Percentiles rank a stretch among this genome's conserved stretches.
phyloP scores from a whole-genome alignment of 2,797 vertebrate genomes.

The Mus minutoides region DNA sequence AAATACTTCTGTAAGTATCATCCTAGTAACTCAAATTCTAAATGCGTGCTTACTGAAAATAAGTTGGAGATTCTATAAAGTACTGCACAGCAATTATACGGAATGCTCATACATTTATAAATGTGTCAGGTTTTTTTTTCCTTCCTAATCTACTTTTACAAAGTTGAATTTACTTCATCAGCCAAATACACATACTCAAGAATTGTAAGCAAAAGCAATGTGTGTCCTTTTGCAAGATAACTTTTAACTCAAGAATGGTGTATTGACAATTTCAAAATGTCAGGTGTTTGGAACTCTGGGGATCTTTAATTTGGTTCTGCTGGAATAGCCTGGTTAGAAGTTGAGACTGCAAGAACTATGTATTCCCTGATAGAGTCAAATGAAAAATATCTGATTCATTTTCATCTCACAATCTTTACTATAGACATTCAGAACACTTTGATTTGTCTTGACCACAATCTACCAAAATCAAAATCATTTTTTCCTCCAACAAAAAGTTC shows the following conservation, averaged over 20 bases:
- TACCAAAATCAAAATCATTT: constrained; percentile 72
- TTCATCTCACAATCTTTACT: constrained; percentile 68
- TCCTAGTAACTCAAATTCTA: background rate
- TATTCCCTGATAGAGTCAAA: constrained; percentile 67
- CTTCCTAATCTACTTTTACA: background rate
- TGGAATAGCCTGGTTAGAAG: constrained; percentile 63
- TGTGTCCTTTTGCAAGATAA: constrained; percentile 53
- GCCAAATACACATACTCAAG: constrained; percentile 26
- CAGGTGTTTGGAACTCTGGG: constrained; percentile 34
- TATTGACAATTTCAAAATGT: constrained; percentile 70
- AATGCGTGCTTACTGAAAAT: background rate
- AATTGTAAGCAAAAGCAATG: constrained; percentile 41
- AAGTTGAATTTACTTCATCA: constrained; percentile 25
- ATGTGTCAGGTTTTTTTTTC: background rate
- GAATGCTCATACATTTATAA: constrained; percentile 21
- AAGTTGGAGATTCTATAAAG: background rate
- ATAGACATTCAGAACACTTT: constrained; percentile 68
- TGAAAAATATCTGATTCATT: constrained; percentile 66
- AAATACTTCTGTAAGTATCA: background rate
- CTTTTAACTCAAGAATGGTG: constrained; percentile 43
- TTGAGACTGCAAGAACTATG: constrained; percentile 8
- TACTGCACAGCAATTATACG: constrained; percentile 7
- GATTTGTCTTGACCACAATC: constrained; percentile 60
- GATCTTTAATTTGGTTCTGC: constrained; percentile 66
- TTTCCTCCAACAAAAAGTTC: constrained; percentile 56